These are phyloP conservation scores for Bombus picipes DNA, from an alignment of 1,140 invertebrate species.

Conservation along the genomic window DNA sequence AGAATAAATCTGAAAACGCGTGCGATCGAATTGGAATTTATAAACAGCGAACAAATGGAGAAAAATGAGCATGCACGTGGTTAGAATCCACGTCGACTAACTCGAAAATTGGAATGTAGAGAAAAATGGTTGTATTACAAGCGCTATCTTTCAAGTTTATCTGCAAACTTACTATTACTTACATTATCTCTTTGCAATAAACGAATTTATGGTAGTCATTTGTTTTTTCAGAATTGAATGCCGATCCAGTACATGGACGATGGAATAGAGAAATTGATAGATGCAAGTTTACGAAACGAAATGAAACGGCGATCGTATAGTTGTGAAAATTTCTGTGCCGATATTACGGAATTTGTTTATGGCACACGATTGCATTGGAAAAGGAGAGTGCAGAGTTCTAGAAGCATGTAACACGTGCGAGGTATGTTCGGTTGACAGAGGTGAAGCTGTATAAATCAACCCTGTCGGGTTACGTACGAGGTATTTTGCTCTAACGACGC, in stretches of 20 bases:
- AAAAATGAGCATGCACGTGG: no score
- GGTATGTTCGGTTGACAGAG: constrained; percentile 5
- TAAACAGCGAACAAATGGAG: neutral
- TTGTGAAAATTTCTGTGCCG: neutral
- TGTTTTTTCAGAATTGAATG: no score
- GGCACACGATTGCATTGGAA: neutral
- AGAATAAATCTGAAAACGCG: neutral
- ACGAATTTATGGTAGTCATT: no score
- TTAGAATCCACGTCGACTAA: no score
- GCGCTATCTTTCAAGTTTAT: no score
- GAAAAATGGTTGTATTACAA: no score
- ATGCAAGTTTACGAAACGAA: neutral
- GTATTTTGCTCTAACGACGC: neutral
- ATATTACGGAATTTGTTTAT: neutral
- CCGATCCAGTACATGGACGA: no score
- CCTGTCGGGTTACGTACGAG: neutral
- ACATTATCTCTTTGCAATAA: no score
- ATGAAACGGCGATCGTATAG: neutral
- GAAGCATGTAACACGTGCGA: neutral
- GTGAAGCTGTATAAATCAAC: constrained; percentile 5
- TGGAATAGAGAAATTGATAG: no score
- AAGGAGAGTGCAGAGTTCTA: neutral
- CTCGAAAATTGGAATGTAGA: no score
- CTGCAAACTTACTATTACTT: no score
- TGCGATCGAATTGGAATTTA: constrained; percentile 26